These are phyloP conservation scores for Menidia beryllina DNA, from an alignment of 2,113 vertebrate genomes.

Conservation along the genomic window DNA sequence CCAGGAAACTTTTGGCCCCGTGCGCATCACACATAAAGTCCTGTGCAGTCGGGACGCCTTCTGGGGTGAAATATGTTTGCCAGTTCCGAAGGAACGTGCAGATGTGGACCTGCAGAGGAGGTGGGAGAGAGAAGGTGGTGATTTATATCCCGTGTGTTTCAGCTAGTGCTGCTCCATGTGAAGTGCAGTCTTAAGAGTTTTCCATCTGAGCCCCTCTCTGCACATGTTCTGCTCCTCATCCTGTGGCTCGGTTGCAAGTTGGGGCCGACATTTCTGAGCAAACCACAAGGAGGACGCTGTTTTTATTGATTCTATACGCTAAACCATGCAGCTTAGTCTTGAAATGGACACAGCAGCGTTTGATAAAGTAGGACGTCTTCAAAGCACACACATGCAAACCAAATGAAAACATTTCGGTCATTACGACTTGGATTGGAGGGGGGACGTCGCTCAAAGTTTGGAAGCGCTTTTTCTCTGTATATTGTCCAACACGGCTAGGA, in stretches of 20 bases:
- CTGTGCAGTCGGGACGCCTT: constrained; percentile 45
- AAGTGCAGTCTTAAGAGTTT: constrained; percentile 60
- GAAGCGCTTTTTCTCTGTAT: constrained; percentile 44
- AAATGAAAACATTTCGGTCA: background rate
- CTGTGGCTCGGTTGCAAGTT: background rate
- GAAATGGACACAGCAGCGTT: background rate
- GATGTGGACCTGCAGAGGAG: constrained; percentile 63
- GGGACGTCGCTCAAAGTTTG: constrained; percentile 43
- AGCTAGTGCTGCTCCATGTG: constrained; percentile 63
- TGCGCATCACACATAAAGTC: constrained; percentile 62
- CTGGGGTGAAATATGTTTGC: constrained; percentile 68
- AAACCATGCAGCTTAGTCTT: no score
- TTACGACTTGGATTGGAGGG: constrained; percentile 39
- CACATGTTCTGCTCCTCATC: constrained; percentile 20
- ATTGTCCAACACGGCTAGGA: constrained; percentile 37
- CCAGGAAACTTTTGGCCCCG: constrained; percentile 65
- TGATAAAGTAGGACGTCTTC: background rate
- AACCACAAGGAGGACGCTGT: no score
- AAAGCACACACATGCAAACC: background rate
- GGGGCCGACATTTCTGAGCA: constrained; percentile 10
- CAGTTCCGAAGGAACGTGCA: constrained; percentile 70
- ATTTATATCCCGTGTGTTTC: constrained; percentile 78
- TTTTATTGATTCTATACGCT: no score
- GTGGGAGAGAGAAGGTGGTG: constrained; percentile 49
- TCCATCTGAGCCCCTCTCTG: constrained; percentile 59